Conservation (phyloP, 2,888 invertebrate genomes). For the Listrodromus nycthemerus region DNA sequence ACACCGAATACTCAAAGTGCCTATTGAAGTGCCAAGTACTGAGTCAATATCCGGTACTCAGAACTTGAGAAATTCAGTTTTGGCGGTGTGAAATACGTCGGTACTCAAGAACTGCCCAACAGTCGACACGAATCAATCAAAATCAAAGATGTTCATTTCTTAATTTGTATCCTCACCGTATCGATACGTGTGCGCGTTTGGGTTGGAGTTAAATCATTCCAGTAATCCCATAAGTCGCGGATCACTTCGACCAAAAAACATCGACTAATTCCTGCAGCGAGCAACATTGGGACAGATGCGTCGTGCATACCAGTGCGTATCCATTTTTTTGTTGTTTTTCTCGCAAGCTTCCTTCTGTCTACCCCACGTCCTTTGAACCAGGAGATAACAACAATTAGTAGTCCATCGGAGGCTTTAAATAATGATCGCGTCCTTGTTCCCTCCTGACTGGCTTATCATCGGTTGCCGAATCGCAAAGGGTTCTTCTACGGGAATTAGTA, state of each 20-base stretch:
- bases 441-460: slow-evolving; percentile 12
- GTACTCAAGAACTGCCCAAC: no score
- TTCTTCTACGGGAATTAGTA: slow-evolving; percentile 38
- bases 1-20: no score
- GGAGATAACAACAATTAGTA: slow-evolving; percentile 47
- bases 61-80: no score
- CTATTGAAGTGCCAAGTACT: no score
- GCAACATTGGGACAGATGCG: slow-evolving; percentile 16
- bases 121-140: no score
- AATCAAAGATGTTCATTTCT: no score
- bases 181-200: not conserved
- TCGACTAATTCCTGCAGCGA: slow-evolving; percentile 12
- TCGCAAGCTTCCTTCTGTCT: not conserved
- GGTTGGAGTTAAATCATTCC: slow-evolving; percentile 16
- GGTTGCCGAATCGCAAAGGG: slow-evolving; percentile 11
- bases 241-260: slow-evolving; percentile 16
- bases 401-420: slow-evolving; percentile 51
- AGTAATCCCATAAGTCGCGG: slow-evolving; percentile 29
- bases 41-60: no score
- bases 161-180: slow-evolving; percentile 4
- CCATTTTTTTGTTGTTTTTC: slow-evolving; percentile 1
- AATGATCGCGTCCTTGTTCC: slow-evolving; percentile 35
- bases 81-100: no score
- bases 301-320: not conserved
- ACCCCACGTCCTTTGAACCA: not conserved